A percentile compares a stretch with the other conserved stretches of the same genome.
phyloP scores from a whole-genome alignment of 2,113 vertebrate species.

The Platycercus adscitus region DNA sequence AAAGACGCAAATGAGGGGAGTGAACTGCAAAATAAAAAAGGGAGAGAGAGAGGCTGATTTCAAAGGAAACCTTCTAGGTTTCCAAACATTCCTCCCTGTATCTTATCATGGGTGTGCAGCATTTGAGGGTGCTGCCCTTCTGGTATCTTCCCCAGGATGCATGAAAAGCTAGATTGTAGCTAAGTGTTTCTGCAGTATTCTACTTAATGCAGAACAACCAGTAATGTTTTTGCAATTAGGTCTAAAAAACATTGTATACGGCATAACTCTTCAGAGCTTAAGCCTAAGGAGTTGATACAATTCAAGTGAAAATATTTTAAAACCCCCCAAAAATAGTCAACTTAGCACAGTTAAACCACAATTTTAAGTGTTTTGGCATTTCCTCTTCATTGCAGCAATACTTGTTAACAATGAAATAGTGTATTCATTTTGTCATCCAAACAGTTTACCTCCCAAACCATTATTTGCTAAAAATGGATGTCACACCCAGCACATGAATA shows the following conservation, averaged over 20 bases:
- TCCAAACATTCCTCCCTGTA: not conserved
- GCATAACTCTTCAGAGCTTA: not conserved
- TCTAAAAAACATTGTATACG: not conserved
- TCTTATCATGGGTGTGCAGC: not conserved
- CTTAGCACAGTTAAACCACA: not conserved
- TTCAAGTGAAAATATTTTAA: not conserved
- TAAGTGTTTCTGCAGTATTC: not conserved
- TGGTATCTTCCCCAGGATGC: not conserved
- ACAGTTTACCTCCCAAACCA: conserved; percentile 7
- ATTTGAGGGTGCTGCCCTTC: not conserved
- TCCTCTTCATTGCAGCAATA: not conserved
- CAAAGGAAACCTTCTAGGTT: not conserved
- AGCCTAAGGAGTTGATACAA: not conserved
- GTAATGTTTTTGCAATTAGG: not conserved
- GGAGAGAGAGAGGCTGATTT: not conserved
- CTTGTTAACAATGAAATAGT: conserved; percentile 41
- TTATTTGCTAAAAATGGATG: not conserved
- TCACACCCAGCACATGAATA: not conserved
- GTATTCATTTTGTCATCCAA: conserved; percentile 41
- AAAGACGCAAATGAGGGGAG: not conserved
- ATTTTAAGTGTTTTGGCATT: not conserved
- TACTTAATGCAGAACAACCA: not conserved
- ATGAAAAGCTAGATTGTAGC: not conserved
- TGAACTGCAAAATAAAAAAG: not conserved
- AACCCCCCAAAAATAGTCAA: not conserved